Percentiles rank a stretch among this genome's conserved stretches.
Evolutionary conservation across 1,140 invertebrate genomes (phyloP).

Genomic region (Mycetomoellerius zeteki): DNA sequence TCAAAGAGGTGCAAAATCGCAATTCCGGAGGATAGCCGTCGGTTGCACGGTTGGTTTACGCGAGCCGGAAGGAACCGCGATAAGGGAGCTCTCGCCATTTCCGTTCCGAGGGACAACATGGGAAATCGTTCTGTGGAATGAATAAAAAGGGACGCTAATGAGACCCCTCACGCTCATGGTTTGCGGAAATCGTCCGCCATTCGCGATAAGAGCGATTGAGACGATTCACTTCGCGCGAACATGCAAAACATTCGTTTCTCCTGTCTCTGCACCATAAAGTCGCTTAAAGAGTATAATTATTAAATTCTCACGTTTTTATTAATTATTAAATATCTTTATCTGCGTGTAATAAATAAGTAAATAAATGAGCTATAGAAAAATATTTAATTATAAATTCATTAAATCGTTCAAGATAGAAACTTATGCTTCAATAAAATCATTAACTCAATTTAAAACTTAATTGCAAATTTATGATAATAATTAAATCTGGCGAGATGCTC

Average conservation of each 20-base stretch:
- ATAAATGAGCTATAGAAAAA: background rate
- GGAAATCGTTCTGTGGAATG: constrained; percentile 68
- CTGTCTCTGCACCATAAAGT: background rate
- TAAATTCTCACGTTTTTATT: background rate
- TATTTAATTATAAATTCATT: constrained; percentile 13
- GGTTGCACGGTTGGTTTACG: constrained; percentile 67
- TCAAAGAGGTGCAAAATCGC: constrained; percentile 17
- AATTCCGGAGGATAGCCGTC: constrained; percentile 43
- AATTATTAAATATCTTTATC: constrained; percentile 1
- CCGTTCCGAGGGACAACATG: constrained; percentile 69
- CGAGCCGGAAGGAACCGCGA: constrained; percentile 71
- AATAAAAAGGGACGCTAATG: constrained; percentile 73
- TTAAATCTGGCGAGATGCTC: constrained; percentile 45
- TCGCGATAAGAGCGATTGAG: constrained; percentile 62
- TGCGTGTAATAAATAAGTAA: background rate
- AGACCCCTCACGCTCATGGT: constrained; percentile 57
- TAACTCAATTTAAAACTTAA: constrained; percentile 45
- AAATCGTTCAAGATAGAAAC: background rate
- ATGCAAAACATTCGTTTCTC: constrained; percentile 33
- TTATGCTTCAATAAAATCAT: constrained; percentile 33
- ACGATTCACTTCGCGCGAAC: constrained; percentile 46
- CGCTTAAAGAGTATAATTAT: background rate
- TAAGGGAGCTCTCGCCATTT: constrained; percentile 70
- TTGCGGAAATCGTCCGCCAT: constrained; percentile 70
- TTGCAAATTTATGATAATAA: constrained; percentile 62